Evolutionary conservation across 2,113 vertebrate genomes (phyloP), one percentile per base, ranked within the genome.

Genomic region (Burhinus bistriatus): DNA sequence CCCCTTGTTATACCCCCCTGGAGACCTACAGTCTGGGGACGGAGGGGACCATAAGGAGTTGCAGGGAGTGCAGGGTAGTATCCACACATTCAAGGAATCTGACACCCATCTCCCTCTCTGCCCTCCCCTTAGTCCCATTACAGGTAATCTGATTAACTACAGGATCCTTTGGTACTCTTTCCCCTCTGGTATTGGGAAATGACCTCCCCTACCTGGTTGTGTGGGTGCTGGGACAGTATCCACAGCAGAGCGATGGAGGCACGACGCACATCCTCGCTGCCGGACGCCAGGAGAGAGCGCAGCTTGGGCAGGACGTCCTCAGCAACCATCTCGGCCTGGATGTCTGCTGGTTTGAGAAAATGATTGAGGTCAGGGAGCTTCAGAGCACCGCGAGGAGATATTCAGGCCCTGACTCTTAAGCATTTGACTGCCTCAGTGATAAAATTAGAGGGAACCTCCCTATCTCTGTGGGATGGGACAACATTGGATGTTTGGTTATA

Each of bases 241-340:
- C 98, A 98, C 93, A 98, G 97, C 47, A 98, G 96, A 7, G 95
- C 93, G 4, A 98, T 22, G 23, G 98, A 97, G 17, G 98, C 97
- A 23, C 65, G 96, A 27, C 96, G 89, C 83, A 98, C 98, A 0
- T 84, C 87, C 87, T 95, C 22, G 0, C 75, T 97, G 55, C 84
- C 89, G 4, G 96, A 98, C 58, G 92, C 95, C 91, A 99, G 96
- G 40, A 99, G 95, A 14, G 90, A 72, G 32, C 95, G 83, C 84
- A 99, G 93, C 70, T 98, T 97, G 87, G 95, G 66, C 75, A 98
- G 95, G 71, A 97, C 91, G 4, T 98, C 97, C 40, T 98, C 97
- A 78, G 98, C 92, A 94, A 98, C 87, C 84, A 98, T 96, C 84
- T 98, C 97, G 0, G 96, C 97, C 95, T 98, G 98, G 81, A 98